Conservation (phyloP, 2,113 vertebrate species). For the Platichthys stellatus region DNA sequence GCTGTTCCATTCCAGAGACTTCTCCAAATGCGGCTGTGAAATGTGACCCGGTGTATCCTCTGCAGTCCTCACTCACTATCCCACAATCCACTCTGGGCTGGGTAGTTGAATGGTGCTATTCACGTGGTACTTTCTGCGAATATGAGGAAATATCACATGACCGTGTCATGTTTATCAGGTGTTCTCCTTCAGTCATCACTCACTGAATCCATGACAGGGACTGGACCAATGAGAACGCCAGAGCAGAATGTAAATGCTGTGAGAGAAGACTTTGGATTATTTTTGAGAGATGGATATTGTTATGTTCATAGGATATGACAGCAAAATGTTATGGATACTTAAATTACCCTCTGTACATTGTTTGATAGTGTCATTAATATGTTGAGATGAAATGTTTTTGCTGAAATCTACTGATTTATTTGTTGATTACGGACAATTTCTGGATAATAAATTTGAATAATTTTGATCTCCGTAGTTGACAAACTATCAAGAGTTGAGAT, state of each 20-base stretch:
- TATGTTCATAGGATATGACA: not conserved
- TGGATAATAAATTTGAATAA: not conserved
- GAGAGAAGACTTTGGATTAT: not conserved
- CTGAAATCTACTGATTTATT: not conserved
- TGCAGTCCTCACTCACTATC: constrained; percentile 13
- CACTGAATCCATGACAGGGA: not conserved
- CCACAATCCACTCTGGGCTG: not conserved
- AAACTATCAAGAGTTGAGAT: too few relatives aligned
- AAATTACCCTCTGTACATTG: too few relatives aligned
- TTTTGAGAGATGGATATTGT: not conserved
- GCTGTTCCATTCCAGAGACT: constrained; percentile 33
- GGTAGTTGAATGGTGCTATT: not conserved
- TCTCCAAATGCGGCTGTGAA: constrained; percentile 50
- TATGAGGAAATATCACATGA: constrained; percentile 21
- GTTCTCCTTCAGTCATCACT: constrained; percentile 14
- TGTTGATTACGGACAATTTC: too few relatives aligned
- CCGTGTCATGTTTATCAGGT: constrained; percentile 1
- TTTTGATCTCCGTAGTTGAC: not conserved
- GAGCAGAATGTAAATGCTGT: not conserved
- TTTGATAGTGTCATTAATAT: not conserved
- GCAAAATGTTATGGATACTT: too few relatives aligned
- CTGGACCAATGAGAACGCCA: not conserved
- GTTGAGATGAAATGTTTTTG: not conserved
- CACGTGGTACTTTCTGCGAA: constrained; percentile 26
- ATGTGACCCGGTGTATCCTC: constrained; percentile 40